Percentiles rank a stretch among this genome's conserved stretches.
These are phyloP conservation scores for Cremastinae sp. DNA, from an alignment of 2,888 invertebrate genomes.

Conservation along the genomic window DNA sequence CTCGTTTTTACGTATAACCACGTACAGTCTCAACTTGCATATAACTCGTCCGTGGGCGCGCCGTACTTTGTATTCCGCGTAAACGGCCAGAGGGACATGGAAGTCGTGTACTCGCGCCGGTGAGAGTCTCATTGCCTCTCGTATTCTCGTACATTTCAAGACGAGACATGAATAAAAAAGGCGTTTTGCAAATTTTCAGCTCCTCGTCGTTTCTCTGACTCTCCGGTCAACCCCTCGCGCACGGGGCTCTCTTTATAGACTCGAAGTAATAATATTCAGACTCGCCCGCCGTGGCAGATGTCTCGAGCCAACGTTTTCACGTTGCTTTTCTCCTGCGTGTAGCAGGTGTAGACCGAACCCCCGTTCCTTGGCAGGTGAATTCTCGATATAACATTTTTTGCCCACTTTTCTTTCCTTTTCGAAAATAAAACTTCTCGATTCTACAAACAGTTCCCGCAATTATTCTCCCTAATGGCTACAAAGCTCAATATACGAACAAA, in stretches of 20 bases:
- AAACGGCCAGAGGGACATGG: slow-evolving; percentile 44
- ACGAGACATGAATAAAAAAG: slow-evolving; percentile 58
- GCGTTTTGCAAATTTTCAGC: slow-evolving; percentile 18
- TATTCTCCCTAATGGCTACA: too few relatives aligned
- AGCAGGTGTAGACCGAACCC: slow-evolving; percentile 64
- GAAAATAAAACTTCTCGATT: background rate
- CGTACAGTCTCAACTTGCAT: slow-evolving; percentile 12
- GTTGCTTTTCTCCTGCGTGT: slow-evolving; percentile 42
- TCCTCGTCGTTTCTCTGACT: slow-evolving; percentile 24
- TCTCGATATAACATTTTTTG: slow-evolving; percentile 47
- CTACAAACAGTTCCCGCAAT: background rate
- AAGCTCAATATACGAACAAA: too few relatives aligned
- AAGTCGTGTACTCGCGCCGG: slow-evolving; percentile 49
- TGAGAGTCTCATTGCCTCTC: slow-evolving; percentile 36
- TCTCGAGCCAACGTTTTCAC: slow-evolving; percentile 35
- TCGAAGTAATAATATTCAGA: slow-evolving; percentile 14
- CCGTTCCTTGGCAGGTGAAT: slow-evolving; percentile 62
- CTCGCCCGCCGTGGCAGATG: slow-evolving; percentile 47
- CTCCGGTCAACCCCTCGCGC: background rate
- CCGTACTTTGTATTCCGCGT: slow-evolving; percentile 60
- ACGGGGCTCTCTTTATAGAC: too few relatives aligned
- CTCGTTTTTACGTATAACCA: slow-evolving; percentile 26
- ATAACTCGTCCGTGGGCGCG: slow-evolving; percentile 46
- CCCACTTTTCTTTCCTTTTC: slow-evolving; percentile 2
- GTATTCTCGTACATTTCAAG: slow-evolving; percentile 40